Evolutionary conservation across 2,888 invertebrate species (phyloP).

Genomic region (Oscheius sp.): DNA sequence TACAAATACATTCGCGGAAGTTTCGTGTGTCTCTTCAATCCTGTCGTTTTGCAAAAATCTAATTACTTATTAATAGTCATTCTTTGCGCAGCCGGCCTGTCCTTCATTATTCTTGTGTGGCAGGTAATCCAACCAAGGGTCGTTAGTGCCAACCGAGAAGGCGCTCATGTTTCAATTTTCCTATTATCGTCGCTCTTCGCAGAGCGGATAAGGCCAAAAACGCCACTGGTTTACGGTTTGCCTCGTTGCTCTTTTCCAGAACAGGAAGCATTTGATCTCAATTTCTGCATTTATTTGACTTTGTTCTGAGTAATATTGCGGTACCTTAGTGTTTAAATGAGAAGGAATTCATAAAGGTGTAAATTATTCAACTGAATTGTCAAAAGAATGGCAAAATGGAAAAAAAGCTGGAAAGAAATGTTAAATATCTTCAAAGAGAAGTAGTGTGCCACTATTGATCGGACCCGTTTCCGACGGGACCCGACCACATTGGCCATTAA

Average conservation of each 20-base stretch:
- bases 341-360: not conserved
- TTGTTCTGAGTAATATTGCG: not conserved
- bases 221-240: slow-evolving; percentile 6
- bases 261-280: too few relatives aligned
- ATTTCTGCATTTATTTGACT: not conserved
- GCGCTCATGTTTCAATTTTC: slow-evolving; percentile 34
- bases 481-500: slow-evolving; percentile 12
- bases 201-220: slow-evolving; percentile 30
- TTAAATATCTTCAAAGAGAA: slow-evolving; percentile 3
- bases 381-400: not conserved
- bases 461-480: slow-evolving; percentile 22
- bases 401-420: not conserved
- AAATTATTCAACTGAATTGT: not conserved
- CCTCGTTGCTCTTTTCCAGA: too few relatives aligned
- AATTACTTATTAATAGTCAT: not conserved
- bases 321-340: too few relatives aligned
- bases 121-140: slow-evolving; percentile 28
- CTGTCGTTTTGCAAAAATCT: not conserved
- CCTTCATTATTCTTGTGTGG: slow-evolving; percentile 24
- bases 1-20: not conserved
- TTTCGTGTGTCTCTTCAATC: not conserved
- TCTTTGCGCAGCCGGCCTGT: not conserved
- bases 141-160: slow-evolving; percentile 27
- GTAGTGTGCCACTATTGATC: slow-evolving; percentile 29
- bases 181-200: slow-evolving; percentile 27